Evolutionary conservation across 2,113 vertebrate species (phyloP).

Genomic region (Lophura nycthemera): DNA sequence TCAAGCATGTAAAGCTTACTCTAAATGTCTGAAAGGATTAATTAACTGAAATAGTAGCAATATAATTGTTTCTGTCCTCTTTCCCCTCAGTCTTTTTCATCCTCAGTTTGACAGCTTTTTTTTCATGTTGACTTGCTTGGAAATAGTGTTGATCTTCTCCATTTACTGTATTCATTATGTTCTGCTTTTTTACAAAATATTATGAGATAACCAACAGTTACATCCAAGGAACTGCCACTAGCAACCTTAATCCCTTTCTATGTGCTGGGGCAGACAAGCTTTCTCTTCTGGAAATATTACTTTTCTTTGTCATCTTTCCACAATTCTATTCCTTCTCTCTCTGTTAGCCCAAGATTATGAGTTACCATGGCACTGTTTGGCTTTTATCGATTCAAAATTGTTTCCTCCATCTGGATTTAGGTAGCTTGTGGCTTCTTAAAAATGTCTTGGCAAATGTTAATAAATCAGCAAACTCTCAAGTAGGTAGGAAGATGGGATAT

Average conservation of each 20-base stretch:
- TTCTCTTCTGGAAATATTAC: neutral
- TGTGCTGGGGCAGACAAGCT: neutral
- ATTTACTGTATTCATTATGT: neutral
- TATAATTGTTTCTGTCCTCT: neutral
- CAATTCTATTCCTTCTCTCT: neutral
- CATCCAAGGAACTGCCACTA: neutral
- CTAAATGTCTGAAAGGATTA: neutral
- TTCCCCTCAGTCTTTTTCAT: neutral
- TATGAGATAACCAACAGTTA: neutral
- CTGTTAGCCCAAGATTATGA: neutral
- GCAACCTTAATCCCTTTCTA: neutral
- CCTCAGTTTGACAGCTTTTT: neutral
- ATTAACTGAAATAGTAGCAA: conserved; percentile 1
- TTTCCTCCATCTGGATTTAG: conserved; percentile 5
- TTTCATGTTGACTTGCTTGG: neutral
- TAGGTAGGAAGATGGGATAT: too few relatives aligned
- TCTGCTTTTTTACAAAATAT: neutral
- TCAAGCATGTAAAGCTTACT: neutral
- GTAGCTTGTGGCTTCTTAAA: neutral
- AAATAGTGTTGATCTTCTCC: neutral
- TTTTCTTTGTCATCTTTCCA: neutral
- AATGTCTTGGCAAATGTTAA: neutral
- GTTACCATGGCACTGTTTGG: neutral
- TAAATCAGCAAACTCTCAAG: too few relatives aligned
- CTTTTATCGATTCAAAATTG: neutral